These are phyloP conservation scores for Ophthalmotilapia sp. DNA, from an alignment of 2,113 vertebrate species.

Conservation along the genomic window DNA sequence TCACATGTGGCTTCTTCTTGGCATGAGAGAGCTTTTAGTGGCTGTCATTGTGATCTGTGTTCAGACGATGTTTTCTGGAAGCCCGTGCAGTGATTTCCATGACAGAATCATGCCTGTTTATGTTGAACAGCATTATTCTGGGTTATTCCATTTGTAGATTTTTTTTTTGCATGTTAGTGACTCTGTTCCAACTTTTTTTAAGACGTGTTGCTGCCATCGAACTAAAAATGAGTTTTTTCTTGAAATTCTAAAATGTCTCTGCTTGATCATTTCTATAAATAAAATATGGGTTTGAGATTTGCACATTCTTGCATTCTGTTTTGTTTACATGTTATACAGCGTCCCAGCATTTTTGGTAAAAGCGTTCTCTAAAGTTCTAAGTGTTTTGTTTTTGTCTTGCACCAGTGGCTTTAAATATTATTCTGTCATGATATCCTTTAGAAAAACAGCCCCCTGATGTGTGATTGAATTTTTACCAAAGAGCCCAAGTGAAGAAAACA, in stretches of 20 bases:
- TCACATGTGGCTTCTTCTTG: background rate
- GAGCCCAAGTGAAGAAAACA: background rate
- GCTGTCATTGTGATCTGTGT: background rate
- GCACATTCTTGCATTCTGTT: background rate
- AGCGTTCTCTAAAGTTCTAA: background rate
- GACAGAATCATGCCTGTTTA: background rate
- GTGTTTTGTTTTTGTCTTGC: background rate
- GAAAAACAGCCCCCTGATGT: background rate
- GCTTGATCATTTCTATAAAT: background rate
- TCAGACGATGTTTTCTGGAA: background rate
- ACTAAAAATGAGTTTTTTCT: background rate
- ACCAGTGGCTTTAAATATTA: background rate
- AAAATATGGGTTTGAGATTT: background rate
- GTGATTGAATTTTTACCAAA: background rate
- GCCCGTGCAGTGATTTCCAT: background rate
- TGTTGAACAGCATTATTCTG: background rate
- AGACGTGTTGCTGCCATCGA: background rate
- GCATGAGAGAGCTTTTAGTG: background rate
- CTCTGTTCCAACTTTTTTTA: background rate
- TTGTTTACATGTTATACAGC: background rate
- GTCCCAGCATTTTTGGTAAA: background rate
- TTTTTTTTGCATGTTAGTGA: rapidly evolving
- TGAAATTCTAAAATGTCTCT: background rate
- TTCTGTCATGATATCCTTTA: background rate
- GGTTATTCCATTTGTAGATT: background rate